Evolutionary conservation across 2,888 invertebrate species (phyloP).

Genomic region (Apodemia zela): DNA sequence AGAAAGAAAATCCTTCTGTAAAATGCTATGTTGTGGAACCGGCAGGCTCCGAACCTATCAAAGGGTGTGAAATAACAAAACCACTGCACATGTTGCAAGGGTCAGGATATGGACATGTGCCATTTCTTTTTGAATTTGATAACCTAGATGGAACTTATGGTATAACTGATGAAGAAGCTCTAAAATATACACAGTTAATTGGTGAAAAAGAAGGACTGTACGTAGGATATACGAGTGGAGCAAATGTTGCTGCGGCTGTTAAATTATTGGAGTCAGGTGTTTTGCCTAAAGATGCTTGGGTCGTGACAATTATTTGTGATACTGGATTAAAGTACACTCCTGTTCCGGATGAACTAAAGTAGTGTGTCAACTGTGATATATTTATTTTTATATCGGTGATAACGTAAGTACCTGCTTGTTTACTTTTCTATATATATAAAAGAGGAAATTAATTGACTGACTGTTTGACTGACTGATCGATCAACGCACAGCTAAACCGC

Average conservation of each 20-base stretch:
- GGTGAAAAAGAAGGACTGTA: conserved; percentile 67
- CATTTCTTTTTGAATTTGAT: conserved; percentile 60
- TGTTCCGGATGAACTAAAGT: conserved; percentile 43
- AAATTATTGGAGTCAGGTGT: conserved; percentile 59
- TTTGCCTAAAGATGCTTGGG: conserved; percentile 61
- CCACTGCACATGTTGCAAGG: conserved; percentile 69
- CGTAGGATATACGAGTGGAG: conserved; percentile 69
- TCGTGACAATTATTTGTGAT: conserved; percentile 63
- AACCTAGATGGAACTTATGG: conserved; percentile 59
- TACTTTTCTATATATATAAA: no score
- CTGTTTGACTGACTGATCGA: no score
- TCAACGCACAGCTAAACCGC: no score
- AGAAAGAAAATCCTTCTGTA: conserved; percentile 57
- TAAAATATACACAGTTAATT: conserved; percentile 53
- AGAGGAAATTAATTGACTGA: no score
- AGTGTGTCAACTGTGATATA: conserved; percentile 13
- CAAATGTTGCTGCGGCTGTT: conserved; percentile 68
- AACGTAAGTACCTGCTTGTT: no score
- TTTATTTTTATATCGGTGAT: background rate
- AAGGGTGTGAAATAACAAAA: conserved; percentile 60
- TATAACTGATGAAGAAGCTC: conserved; percentile 62
- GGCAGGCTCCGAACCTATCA: conserved; percentile 61
- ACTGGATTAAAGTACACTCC: conserved; percentile 68
- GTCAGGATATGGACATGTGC: conserved; percentile 66
- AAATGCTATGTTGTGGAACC: conserved; percentile 64